Percentiles rank a stretch among this genome's conserved stretches.
phyloP scores from a whole-genome alignment of 2,888 invertebrate genomes.

The Andrena bicolor region DNA sequence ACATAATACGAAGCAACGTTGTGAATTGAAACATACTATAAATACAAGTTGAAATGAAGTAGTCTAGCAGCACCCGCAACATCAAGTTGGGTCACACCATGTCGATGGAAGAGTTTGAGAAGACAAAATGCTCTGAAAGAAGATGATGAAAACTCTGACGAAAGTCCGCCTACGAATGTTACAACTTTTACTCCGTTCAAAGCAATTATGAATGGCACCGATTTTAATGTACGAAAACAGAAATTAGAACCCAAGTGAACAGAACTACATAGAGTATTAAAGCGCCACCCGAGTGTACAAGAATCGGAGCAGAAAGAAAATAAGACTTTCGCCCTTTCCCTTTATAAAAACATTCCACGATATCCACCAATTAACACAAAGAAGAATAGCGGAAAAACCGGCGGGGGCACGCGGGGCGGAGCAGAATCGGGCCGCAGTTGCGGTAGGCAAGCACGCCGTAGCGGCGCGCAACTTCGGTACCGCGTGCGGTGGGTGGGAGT shows the following conservation, averaged over 20 bases:
- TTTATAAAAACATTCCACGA: background rate
- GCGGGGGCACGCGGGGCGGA: background rate
- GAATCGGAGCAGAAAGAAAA: conserved; percentile 38
- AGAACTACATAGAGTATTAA: conserved; percentile 19
- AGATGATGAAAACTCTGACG: background rate
- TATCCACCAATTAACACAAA: background rate
- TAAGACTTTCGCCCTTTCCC: conserved; percentile 14
- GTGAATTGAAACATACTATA: background rate
- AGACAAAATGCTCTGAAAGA: conserved; percentile 15
- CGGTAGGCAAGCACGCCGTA: conserved; percentile 41
- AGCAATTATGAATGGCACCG: background rate
- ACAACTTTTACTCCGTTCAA: background rate
- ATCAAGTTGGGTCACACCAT: background rate
- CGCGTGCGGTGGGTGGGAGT: conserved; percentile 68
- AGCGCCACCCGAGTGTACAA: background rate
- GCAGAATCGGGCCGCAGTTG: conserved; percentile 22
- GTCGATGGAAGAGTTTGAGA: conserved; percentile 10
- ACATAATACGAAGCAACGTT: background rate
- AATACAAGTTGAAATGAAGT: background rate
- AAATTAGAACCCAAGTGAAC: conserved; percentile 2
- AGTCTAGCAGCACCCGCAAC: background rate
- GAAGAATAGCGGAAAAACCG: background rate
- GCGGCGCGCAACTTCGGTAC: conserved; percentile 54
- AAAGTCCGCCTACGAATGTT: background rate
- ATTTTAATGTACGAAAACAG: background rate